Percentiles rank a stretch among this genome's conserved stretches.
phyloP scores from a whole-genome alignment of 2,797 vertebrate genomes.

The Siniperca scherzeri region DNA sequence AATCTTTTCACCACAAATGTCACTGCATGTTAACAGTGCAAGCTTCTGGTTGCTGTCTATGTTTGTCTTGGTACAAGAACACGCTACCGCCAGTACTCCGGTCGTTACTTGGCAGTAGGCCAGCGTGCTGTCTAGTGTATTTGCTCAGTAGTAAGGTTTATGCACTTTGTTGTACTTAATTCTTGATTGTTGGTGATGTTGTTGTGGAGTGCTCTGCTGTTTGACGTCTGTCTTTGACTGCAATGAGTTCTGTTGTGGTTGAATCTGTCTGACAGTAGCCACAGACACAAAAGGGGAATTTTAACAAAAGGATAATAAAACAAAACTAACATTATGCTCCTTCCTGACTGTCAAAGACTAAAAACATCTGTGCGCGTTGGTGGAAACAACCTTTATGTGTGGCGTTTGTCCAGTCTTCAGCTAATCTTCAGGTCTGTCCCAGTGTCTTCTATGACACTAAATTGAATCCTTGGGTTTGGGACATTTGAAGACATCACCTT shows the following conservation, averaged over 20 bases:
- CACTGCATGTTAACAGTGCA: background rate
- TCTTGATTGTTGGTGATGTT: no score
- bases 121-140: background rate
- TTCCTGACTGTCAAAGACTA: background rate
- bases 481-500: no score
- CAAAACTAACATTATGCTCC: background rate
- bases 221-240: no score
- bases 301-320: no score
- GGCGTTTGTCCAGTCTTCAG: background rate
- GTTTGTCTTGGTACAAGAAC: background rate
- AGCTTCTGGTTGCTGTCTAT: background rate
- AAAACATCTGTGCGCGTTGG: background rate
- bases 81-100: background rate
- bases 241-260: no score
- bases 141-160: no score
- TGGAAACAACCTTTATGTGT: background rate
- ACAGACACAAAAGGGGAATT: no score
- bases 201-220: no score
- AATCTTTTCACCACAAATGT: background rate
- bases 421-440: background rate
- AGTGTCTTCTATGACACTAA: background rate
- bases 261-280: no score
- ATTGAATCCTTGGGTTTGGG: background rate
- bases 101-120: background rate
- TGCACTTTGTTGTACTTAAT: no score